Base-by-base conservation (phyloP, 2,113 vertebrate species). In the Rhabdornis inornatus region DNA sequence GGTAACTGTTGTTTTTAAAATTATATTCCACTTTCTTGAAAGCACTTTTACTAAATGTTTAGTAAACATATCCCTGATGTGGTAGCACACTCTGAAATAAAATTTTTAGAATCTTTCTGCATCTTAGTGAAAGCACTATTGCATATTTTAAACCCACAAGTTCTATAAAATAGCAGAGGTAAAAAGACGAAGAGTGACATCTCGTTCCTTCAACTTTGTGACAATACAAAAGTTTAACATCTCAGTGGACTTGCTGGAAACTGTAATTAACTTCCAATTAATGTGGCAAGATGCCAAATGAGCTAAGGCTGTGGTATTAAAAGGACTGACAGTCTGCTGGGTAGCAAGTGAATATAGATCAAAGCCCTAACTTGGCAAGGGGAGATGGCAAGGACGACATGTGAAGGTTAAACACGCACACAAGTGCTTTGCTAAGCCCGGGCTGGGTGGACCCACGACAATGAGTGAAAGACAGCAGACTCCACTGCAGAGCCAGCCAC, bases 201-300 rank as follows among this genome's bases (percentile, higher is more conserved):
- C 61, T 68, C 0, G 0, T 79, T 91, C 74, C 42, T 76, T 90
- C 31, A 57, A 39, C 45, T 79, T 53, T 52, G 61, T 93, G 63
- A 79, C 60, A 42, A 37, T 79, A 55, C 39, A 47, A 6, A 83
- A 88, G 72, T 96, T 90, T 30, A 68, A 28, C 59, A 87, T 72
- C 65, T 87, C 72, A 60, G 37, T 68, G 78, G 87, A 64, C 84
- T 87, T 87, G 42, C 44, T 94, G 25, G 49, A 84, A 91, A 72
- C 33, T 47, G 83, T 94, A 94, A 95, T 92, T 95, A 96, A 89
- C 85, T 93, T 87, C 59, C 75, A 86, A 16, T 90, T 95, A 86
- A 85, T 15, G 33, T 77, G 90, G 90, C 64, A 78, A 88, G 83
- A 56, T 83, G 90, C 84, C 94, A 96, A 31, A 93, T 69, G 55